Evolutionary conservation across 2,113 vertebrate genomes (phyloP).

Genomic region (Calypte anna): DNA sequence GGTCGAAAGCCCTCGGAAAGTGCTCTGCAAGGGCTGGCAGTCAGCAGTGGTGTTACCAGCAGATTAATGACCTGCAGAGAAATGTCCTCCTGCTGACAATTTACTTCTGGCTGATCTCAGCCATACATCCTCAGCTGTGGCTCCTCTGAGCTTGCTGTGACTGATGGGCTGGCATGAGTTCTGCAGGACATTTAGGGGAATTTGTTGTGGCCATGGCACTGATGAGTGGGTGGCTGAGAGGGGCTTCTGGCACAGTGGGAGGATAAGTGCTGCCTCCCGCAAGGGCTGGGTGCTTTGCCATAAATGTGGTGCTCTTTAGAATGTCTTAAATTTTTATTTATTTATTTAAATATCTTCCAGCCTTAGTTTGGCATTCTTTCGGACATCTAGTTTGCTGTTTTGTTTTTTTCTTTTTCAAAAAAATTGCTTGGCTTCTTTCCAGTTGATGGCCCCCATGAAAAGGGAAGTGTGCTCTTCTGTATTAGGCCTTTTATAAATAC

Average conservation of each 20-base stretch:
- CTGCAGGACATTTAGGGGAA: neutral
- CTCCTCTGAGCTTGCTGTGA: neutral
- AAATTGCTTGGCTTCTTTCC: conserved; percentile 3
- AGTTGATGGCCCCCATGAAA: neutral
- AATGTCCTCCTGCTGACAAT: neutral
- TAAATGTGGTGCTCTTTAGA: neutral
- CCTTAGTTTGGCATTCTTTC: neutral
- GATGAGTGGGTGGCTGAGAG: accelerated
- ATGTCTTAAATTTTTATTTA: neutral
- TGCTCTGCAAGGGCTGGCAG: neutral
- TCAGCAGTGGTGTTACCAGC: neutral
- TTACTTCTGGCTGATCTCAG: neutral
- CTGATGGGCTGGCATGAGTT: accelerated
- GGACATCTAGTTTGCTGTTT: neutral
- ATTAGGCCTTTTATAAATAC: neutral
- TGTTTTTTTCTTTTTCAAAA: neutral
- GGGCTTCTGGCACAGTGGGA: neutral
- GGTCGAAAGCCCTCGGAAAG: neutral
- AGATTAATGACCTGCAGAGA: neutral
- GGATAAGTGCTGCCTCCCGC: neutral
- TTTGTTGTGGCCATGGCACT: accelerated
- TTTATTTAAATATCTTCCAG: neutral
- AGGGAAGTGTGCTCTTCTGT: conserved; percentile 21
- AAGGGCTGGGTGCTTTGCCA: neutral
- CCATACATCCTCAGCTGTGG: neutral